Conservation (phyloP, 53 echinoderm and acorn worm species). For the Stichopus horrens region DNA sequence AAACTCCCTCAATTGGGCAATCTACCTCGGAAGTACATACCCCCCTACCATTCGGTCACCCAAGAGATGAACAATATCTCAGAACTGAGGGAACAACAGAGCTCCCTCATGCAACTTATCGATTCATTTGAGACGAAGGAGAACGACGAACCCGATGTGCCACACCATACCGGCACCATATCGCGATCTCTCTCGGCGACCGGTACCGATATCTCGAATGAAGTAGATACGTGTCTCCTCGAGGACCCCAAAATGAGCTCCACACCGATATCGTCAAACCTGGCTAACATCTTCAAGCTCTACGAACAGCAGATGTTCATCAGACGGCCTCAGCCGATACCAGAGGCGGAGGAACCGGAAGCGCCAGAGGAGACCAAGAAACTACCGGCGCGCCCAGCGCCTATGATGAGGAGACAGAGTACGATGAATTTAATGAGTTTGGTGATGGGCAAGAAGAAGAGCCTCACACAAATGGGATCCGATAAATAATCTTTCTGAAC, state of each 20-base stretch:
- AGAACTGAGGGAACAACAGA: constrained; percentile 57
- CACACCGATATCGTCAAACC: constrained; percentile 38
- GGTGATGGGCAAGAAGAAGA: not conserved
- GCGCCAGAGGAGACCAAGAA: constrained; percentile 13
- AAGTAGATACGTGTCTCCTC: constrained; percentile 47
- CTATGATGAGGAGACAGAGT: constrained; percentile 12
- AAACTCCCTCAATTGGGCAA: constrained; percentile 36
- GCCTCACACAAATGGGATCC: not conserved
- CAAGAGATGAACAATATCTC: constrained; percentile 61
- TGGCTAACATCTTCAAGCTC: constrained; percentile 49
- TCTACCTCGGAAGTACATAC: constrained; percentile 55
- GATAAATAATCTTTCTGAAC: not conserved
- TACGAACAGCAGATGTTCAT: constrained; percentile 56
- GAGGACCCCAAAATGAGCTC: constrained; percentile 37
- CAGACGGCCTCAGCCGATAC: constrained; percentile 17
- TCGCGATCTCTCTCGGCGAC: constrained; percentile 22
- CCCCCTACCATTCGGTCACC: constrained; percentile 60
- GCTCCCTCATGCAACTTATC: constrained; percentile 62
- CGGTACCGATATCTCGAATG: not conserved
- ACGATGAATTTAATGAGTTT: constrained; percentile 1
- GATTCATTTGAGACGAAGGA: constrained; percentile 67
- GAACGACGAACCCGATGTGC: constrained; percentile 48
- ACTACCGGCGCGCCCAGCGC: not conserved
- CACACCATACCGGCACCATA: constrained; percentile 16
- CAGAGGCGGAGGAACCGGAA: constrained; percentile 12